Conservation (phyloP, 1,140 invertebrate genomes). For the Megalopta genalis region DNA sequence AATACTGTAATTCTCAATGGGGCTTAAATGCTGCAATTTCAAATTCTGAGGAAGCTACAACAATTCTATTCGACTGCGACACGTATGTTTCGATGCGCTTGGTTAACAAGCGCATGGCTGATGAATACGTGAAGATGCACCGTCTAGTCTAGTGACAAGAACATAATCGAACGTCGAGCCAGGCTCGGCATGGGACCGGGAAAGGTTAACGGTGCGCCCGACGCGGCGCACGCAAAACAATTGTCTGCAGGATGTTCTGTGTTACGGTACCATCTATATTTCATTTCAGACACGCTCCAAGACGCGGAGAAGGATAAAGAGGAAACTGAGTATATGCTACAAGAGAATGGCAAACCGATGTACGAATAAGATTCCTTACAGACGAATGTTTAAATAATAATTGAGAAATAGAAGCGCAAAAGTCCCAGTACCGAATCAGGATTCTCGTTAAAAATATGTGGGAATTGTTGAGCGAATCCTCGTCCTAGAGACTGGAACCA, state of each 20-base stretch:
- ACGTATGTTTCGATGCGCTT: too few species aligned
- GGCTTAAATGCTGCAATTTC: too few species aligned
- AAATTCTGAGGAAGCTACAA: too few species aligned
- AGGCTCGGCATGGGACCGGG: too few species aligned
- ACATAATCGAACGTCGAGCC: too few species aligned
- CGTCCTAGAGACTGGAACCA: slow-evolving; percentile 8
- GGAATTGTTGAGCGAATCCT: slow-evolving; percentile 14
- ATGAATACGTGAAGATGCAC: too few species aligned
- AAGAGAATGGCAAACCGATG: slow-evolving; percentile 74
- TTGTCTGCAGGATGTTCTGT: slow-evolving; percentile 34
- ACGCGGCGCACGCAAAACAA: slow-evolving; percentile 21
- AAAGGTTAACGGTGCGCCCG: neutral
- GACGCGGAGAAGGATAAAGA: slow-evolving; percentile 78
- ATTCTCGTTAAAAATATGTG: neutral
- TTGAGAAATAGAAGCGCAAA: slow-evolving; percentile 11
- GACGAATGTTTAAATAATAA: slow-evolving; percentile 35
- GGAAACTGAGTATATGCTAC: slow-evolving; percentile 75
- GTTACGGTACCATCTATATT: slow-evolving; percentile 65
- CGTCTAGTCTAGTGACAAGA: too few species aligned
- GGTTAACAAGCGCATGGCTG: too few species aligned
- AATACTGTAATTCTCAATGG: too few species aligned
- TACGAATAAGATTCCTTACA: slow-evolving; percentile 72
- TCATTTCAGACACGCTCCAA: slow-evolving; percentile 77
- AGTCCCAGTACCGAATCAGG: neutral
- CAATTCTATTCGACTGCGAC: too few species aligned